Evolutionary conservation across 2,113 vertebrate genomes (phyloP), one percentile per base, ranked within the genome.

Genomic region (Grus americana): DNA sequence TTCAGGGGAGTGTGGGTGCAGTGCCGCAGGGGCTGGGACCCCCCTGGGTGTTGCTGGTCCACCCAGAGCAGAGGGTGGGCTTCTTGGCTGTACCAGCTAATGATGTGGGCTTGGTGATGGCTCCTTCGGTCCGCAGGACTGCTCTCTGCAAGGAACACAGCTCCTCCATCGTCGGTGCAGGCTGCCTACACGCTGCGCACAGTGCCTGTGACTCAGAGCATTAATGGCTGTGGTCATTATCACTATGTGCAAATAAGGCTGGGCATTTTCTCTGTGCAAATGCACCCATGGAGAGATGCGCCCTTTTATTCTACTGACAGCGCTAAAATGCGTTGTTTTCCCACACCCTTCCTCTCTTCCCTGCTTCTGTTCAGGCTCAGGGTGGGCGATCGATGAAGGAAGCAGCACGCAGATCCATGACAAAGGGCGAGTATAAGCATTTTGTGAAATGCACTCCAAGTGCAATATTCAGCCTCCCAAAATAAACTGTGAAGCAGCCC

Each of bases 1-100:
- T 80, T n/a, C 0, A 0, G 20, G 67, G 40, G 10, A 17, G 14
- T 0, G 1, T 0, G 0, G 8, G 22, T 54, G 32, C 71, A 15
- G 15, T 7, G 40, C 14, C 1, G 5, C 2, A 18, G 34, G 71
- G 58, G 34, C 79, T 86, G 88, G 15, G 44, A 65, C 5, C 14
- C 15, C 8, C 3, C 16, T 5, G 6, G 18, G 38, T 32, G 50
- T 21, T 54, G 34, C 38, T 72, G 73, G 59, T 21, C 30, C 5
- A 4, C 24, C 38, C 22, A 2, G 16, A 20, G 63, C 0, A 4
- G 8, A 44, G 38, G 9, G 30, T 38, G 46, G 63, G 50, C 52
- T 71, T 57, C 2, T 86, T 1, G 7, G 54, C 59, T 66, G 13
- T 59, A 29, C 36, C 54, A 65, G 32, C 63, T 63, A 5, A 2